phyloP scores from a whole-genome alignment of 2,888 invertebrate genomes.

The Chloroclystis v-ata region DNA sequence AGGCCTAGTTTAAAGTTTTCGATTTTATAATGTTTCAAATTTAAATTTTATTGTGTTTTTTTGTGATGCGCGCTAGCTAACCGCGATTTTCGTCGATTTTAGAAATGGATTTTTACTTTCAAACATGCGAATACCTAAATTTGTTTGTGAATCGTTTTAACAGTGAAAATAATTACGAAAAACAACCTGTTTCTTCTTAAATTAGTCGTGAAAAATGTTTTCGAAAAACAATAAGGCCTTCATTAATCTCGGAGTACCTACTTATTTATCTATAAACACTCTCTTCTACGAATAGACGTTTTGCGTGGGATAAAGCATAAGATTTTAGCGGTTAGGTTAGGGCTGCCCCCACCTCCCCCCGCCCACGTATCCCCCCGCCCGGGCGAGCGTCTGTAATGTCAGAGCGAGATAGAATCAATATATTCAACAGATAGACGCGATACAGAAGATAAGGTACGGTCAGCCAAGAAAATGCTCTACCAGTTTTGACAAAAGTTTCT shows the following conservation, averaged over 20 bases:
- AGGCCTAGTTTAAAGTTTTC: too few species aligned
- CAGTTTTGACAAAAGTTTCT: too few species aligned
- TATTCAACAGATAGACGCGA: too few species aligned
- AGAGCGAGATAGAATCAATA: background rate
- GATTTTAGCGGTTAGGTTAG: constrained; percentile 8
- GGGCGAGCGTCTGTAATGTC: constrained; percentile 4
- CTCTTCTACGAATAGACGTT: background rate
- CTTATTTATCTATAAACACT: background rate
- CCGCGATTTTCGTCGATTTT: background rate
- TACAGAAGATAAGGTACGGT: too few species aligned
- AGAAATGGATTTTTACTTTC: too few species aligned
- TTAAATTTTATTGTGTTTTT: background rate
- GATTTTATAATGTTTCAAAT: background rate
- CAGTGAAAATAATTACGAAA: too few species aligned
- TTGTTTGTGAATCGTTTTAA: too few species aligned
- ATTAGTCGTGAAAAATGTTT: too few species aligned
- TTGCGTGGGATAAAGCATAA: constrained; percentile 15
- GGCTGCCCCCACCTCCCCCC: background rate
- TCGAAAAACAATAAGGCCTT: too few species aligned
- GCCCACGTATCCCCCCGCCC: background rate
- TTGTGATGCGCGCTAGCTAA: background rate
- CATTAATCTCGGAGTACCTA: background rate
- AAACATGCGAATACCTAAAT: too few species aligned
- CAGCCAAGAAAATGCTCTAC: too few species aligned
- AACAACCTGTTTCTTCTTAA: too few species aligned